Evolutionary conservation across 2,797 vertebrate genomes (phyloP), one percentile per base, ranked within the genome.

Genomic region (Siniperca scherzeri): DNA sequence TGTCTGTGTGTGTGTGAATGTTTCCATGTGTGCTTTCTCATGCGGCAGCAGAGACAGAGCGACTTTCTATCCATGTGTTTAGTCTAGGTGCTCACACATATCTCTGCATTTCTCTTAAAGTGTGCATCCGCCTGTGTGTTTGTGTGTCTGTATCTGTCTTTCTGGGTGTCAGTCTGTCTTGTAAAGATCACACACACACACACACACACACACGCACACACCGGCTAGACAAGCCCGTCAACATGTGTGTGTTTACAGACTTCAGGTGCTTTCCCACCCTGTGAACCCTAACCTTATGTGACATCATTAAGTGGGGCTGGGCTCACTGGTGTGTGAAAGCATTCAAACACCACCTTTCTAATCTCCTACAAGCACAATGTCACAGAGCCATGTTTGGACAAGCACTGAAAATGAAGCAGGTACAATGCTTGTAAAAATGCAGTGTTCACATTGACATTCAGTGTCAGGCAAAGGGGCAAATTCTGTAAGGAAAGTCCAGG

Each of bases 201-300:
- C 64, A 75, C 44, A 80, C 30, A 52, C 14, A 60, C 65, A 57
- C 57, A 72, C 76, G 55, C 64, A 65, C 55, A 83, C 66, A n/a
- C 44, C 12, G 46, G 50, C 67, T 50, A 75, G 70, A 86, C 77
- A 14, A 73, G 33, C 71, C 42, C 42, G 73, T 83, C 85, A 82
- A 73, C 86, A 84, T 57, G 71, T 84, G 77, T 85, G 78, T 79
- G 53, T 93, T 92, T 89, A 86, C 77, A 86, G 82, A 88, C 75
- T 70, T 91, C 87, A 90, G 93, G 90, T 93, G 91, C 70, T 88
- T 94, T 93, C 90, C 87, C 78, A 82, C 76, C 80, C 67, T 59
- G 19, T 80, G 72, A 85, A 80, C 65, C 56, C 40, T 73, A 70
- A 83, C 65, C 81, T 77, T 83, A 80, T 85, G 82, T 81, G 78